Evolutionary conservation across 1,140 invertebrate genomes (phyloP), one percentile per base, ranked within the genome.

Genomic region (Drosophila santomea): DNA sequence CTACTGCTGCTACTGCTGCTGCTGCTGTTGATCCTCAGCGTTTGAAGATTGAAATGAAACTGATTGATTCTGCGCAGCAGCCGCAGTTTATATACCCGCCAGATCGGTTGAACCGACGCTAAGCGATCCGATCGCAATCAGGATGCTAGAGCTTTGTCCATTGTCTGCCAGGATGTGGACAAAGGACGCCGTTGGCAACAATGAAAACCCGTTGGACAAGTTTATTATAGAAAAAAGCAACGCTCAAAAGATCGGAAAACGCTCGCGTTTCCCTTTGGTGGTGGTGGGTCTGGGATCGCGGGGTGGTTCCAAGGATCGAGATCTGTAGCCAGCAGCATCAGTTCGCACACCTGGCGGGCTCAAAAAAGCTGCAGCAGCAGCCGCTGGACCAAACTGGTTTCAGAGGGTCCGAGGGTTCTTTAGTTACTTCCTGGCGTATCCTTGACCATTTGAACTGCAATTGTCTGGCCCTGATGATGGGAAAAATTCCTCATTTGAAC

Each of bases 21-120:
- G 75, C 66, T 81, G 75, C 63, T 80, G 82, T 43, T 84, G 90
- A 91, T 90, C 86, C 78, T 90, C 61, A 86, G 67, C 59, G 77
- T 72, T 76, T 88, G 83, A 80, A 78, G 75, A 85, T 91, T 91
- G 90, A 91, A 91, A 91, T 91, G 90, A 91, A 91, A 91, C 90
- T 91, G 90, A 91, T 91, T 91, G 86, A 89, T 82, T 91, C 88
- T 91, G 72, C 90, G 90, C 86, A 91, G 80, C 74, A 86, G 76
- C 58, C 72, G 56, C 47, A 58, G 69, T 35, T 91, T 91, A 80
- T 91, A 91, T 91, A 91, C 82, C 54, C 45, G 28, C 11, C 51
- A 58, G 50, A 52, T 61, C 38, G 17, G 32, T 8, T 47, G 23
- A 28, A 28, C 32, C 54, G 58, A 80, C 77, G 84, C 66, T 50